Evolutionary conservation across 2,888 invertebrate species (phyloP).

Genomic region (Drosophila gaucha): DNA sequence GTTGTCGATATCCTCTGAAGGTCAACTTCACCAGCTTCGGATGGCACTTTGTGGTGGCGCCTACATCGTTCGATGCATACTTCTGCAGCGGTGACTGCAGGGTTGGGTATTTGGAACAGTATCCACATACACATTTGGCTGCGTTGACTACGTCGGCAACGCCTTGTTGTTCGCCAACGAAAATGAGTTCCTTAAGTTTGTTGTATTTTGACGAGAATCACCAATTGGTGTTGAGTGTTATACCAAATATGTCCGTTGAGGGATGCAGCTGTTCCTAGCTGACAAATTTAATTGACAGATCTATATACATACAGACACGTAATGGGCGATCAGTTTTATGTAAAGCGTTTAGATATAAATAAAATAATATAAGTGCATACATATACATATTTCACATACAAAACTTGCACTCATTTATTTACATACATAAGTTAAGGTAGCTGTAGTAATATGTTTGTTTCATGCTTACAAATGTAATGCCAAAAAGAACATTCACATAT

Average conservation of each 20-base stretch:
- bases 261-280: slow-evolving; percentile 94
- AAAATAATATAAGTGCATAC: slow-evolving; percentile 19
- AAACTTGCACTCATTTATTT: neutral
- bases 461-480: neutral
- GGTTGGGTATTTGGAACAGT: slow-evolving; percentile 93
- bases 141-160: slow-evolving; percentile 93
- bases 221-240: slow-evolving; percentile 93
- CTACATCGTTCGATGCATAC: slow-evolving; percentile 96
- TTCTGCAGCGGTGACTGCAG: slow-evolving; percentile 98
- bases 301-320: neutral
- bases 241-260: slow-evolving; percentile 97
- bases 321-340: slow-evolving; percentile 22
- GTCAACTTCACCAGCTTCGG: slow-evolving; percentile 95
- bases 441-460: slow-evolving; percentile 3
- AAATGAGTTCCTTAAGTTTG: slow-evolving; percentile 94
- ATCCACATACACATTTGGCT: slow-evolving; percentile 94
- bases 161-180: slow-evolving; percentile 96
- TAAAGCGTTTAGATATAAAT: slow-evolving; percentile 33
- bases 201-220: slow-evolving; percentile 95
- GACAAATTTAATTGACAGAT: neutral
- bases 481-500: neutral
- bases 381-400: slow-evolving; percentile 4
- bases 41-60: slow-evolving; percentile 99
- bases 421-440: slow-evolving; percentile 13
- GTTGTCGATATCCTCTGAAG: slow-evolving; percentile 96